Conservation (phyloP, 2,888 invertebrate genomes). For the Deroplatys truncata region DNA sequence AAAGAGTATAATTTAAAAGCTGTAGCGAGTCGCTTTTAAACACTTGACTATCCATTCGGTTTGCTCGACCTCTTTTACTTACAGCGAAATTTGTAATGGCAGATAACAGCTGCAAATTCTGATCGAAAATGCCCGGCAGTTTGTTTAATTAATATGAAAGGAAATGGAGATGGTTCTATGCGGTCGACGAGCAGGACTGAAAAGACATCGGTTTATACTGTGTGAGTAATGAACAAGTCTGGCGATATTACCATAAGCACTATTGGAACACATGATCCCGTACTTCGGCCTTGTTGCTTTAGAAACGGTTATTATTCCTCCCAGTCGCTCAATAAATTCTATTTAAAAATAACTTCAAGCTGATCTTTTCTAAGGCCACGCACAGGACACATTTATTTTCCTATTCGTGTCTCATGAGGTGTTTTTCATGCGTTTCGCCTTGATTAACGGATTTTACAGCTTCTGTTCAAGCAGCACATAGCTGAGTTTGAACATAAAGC, state of each 20-base stretch:
- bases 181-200: too few species aligned
- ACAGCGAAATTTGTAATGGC: too few species aligned
- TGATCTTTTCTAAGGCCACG: background rate
- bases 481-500: background rate
- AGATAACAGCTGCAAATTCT: too few species aligned
- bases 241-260: background rate
- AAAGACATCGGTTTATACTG: background rate
- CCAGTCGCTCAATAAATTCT: background rate
- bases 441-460: background rate
- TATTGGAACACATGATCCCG: background rate
- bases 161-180: background rate
- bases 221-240: background rate
- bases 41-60: too few species aligned
- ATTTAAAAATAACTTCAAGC: background rate
- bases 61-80: too few species aligned
- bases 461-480: background rate
- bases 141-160: background rate
- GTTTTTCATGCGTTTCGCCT: background rate
- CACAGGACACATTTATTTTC: background rate
- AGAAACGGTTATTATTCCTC: background rate
- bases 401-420: background rate
- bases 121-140: too few species aligned
- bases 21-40: too few species aligned
- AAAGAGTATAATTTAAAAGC: too few species aligned
- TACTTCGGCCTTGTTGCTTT: background rate